Conservation (phyloP, 2,888 invertebrate species). For the Nymphalis urticae region DNA sequence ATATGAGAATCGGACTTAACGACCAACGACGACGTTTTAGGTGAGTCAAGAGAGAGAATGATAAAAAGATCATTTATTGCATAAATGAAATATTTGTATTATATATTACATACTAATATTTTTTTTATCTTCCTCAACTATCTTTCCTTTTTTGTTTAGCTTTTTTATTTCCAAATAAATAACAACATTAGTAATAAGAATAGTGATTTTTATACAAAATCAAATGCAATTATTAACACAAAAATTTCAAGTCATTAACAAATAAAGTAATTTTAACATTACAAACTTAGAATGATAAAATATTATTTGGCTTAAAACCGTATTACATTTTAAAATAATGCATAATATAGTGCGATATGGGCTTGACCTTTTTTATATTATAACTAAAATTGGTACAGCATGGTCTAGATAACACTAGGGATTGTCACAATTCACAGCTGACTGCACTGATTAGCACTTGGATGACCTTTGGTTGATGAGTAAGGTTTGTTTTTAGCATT, state of each 20-base stretch:
- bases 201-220: neutral
- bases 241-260: neutral
- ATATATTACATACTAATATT: neutral
- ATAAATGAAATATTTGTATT: neutral
- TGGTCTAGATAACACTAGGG: conserved; percentile 34
- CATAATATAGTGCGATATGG: conserved; percentile 1
- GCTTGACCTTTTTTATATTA: conserved; percentile 14
- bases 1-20: too few species aligned
- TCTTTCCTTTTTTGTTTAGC: conserved; percentile 10
- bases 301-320: neutral
- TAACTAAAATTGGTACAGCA: conserved; percentile 29
- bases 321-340: neutral
- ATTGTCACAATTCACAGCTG: conserved; percentile 31
- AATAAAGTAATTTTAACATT: too few species aligned
- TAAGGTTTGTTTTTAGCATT: conserved; percentile 36
- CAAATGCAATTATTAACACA: neutral
- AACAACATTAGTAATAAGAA: conserved; percentile 1
- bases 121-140: conserved; percentile 1
- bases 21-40: too few species aligned
- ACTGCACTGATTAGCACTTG: conserved; percentile 36
- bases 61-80: neutral
- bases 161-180: conserved; percentile 8
- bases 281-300: too few species aligned
- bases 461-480: conserved; percentile 32
- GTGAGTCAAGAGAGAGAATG: neutral